Evolutionary conservation across 2,888 invertebrate genomes (phyloP).

Genomic region (Drosophila basisetae): DNA sequence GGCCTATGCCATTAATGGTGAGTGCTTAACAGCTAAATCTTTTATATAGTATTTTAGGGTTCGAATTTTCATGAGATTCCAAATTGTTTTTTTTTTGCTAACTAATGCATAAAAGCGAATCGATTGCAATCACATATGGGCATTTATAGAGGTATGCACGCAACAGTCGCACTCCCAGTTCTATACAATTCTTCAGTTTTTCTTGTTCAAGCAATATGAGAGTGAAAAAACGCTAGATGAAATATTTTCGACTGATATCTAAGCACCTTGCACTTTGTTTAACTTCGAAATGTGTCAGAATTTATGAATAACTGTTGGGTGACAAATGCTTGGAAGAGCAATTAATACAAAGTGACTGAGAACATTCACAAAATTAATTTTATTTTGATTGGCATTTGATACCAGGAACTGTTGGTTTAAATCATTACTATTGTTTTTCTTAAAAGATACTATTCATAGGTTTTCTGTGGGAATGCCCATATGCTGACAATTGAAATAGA

Average conservation of each 20-base stretch:
- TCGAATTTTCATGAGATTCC: neutral
- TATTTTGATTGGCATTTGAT: neutral
- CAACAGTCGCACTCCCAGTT: neutral
- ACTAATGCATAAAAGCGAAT: neutral
- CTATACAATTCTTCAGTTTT: neutral
- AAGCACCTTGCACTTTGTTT: neutral
- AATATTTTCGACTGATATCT: neutral
- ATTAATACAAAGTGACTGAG: neutral
- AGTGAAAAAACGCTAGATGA: neutral
- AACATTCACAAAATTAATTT: neutral
- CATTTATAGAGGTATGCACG: slow-evolving; percentile 4
- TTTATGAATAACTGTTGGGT: neutral
- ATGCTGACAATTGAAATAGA: neutral
- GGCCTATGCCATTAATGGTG: slow-evolving; percentile 96
- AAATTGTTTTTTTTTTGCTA: neutral
- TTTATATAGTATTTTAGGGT: neutral
- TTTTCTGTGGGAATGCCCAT: neutral
- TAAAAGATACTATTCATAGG: neutral
- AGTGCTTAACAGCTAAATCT: slow-evolving; percentile 29
- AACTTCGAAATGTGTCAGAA: neutral
- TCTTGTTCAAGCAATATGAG: neutral
- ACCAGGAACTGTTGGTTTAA: too few relatives aligned
- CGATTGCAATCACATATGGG: slow-evolving; percentile 2
- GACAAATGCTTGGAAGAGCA: neutral
- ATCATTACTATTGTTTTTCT: neutral